Percentiles rank a stretch among this genome's conserved stretches.
phyloP scores from a whole-genome alignment of 2,113 vertebrate species.

The Chunga burmeisteri region DNA sequence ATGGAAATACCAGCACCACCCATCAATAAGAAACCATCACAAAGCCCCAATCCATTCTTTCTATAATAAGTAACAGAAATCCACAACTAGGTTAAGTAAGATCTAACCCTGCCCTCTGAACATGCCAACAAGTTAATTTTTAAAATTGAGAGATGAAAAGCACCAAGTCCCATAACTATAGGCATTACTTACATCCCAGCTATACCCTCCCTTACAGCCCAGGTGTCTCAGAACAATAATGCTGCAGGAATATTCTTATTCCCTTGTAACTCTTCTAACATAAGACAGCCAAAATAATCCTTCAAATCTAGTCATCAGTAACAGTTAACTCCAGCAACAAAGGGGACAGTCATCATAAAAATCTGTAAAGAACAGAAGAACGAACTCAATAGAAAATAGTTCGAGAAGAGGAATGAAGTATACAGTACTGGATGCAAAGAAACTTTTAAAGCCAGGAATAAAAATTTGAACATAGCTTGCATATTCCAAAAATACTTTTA shows the following conservation, averaged over 20 bases:
- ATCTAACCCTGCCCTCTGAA: neutral
- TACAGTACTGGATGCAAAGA: neutral
- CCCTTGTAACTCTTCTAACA: neutral
- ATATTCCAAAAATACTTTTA: neutral
- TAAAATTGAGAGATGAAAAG: neutral
- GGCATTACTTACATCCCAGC: neutral
- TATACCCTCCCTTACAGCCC: neutral
- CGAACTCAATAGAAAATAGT: neutral
- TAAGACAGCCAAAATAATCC: neutral
- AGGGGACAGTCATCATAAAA: neutral
- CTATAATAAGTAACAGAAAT: neutral
- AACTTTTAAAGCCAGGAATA: neutral
- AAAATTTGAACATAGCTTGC: neutral
- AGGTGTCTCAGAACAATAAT: neutral
- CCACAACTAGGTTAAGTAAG: neutral
- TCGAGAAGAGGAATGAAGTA: neutral
- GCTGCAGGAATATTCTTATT: neutral
- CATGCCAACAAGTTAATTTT: neutral
- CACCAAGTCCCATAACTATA: neutral
- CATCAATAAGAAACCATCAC: neutral
- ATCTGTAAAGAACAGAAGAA: neutral
- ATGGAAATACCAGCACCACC: neutral
- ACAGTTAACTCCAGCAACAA: neutral
- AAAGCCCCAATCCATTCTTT: neutral
- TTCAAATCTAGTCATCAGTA: neutral